Conservation (phyloP, 1,140 invertebrate genomes). For the Drusus annulatus region DNA sequence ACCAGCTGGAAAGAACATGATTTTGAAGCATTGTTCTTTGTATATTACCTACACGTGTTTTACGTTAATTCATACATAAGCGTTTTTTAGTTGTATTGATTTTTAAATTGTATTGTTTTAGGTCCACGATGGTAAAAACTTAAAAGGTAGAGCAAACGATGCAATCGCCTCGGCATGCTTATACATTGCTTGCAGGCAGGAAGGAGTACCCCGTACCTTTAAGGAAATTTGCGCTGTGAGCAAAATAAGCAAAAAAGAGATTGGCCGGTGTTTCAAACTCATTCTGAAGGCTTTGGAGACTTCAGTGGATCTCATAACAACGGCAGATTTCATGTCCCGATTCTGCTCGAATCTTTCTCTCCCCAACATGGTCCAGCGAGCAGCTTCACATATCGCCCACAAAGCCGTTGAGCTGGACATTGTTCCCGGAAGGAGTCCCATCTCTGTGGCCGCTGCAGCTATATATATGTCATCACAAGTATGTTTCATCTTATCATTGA, state of each 20-base stretch:
- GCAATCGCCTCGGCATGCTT: constrained; percentile 98
- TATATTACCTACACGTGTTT: too few species aligned
- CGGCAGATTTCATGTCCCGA: constrained; percentile 97
- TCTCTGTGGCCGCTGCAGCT: constrained; percentile 98
- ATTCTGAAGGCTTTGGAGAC: constrained; percentile 95
- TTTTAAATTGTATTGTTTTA: constrained; percentile 58
- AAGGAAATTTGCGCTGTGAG: constrained; percentile 99
- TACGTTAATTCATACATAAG: neutral
- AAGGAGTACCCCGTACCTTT: constrained; percentile 98
- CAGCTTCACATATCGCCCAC: constrained; percentile 96
- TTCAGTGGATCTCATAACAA: constrained; percentile 97
- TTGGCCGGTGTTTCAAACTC: constrained; percentile 96
- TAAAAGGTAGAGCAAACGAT: constrained; percentile 96
- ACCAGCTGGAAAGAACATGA: too few species aligned
- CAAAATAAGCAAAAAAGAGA: constrained; percentile 99
- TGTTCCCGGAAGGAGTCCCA: constrained; percentile 98
- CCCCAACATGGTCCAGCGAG: constrained; percentile 93
- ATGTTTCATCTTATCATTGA: constrained; percentile 41
- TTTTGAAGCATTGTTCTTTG: too few species aligned
- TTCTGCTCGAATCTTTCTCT: constrained; percentile 91
- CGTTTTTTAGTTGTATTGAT: neutral
- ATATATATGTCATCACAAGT: constrained; percentile 99
- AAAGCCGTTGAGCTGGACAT: constrained; percentile 98
- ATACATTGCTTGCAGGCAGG: constrained; percentile 99
- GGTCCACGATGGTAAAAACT: constrained; percentile 96